Conservation (phyloP, 2,888 invertebrate species). For the Tetragonula carbonaria region DNA sequence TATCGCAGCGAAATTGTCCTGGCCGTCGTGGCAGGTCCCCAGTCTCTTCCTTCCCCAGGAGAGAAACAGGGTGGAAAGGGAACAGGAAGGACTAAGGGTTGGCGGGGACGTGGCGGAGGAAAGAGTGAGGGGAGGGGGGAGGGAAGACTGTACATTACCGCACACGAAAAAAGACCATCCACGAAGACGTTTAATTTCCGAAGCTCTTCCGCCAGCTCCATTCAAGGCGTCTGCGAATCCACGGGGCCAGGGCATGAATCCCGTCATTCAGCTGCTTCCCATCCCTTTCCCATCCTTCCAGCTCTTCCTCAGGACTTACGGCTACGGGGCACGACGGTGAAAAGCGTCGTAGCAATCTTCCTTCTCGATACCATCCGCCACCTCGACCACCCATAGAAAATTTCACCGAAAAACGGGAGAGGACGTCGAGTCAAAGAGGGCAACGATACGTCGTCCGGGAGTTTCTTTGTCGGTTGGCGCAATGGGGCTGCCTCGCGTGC, state of each 20-base stretch:
- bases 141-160: constrained; percentile 81
- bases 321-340: constrained; percentile 71
- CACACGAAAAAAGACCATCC: constrained; percentile 81
- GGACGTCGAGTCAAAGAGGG: constrained; percentile 28
- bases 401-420: constrained; percentile 16
- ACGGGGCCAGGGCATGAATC: constrained; percentile 74
- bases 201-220: constrained; percentile 83
- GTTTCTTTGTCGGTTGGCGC: constrained; percentile 7
- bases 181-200: constrained; percentile 84
- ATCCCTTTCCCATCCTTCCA: constrained; percentile 33
- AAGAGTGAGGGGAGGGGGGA: constrained; percentile 59
- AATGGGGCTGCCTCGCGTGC: neutral
- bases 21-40: constrained; percentile 76
- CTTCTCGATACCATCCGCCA: constrained; percentile 66
- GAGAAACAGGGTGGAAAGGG: constrained; percentile 46
- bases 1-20: constrained; percentile 83
- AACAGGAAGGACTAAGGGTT: constrained; percentile 20
- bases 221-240: constrained; percentile 78
- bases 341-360: constrained; percentile 76
- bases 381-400: constrained; percentile 46
- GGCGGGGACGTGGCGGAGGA: constrained; percentile 52
- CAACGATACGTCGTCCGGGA: constrained; percentile 9
- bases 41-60: constrained; percentile 46
- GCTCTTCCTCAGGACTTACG: constrained; percentile 72
- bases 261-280: constrained; percentile 77